Percentiles rank a stretch among this genome's conserved stretches.
phyloP scores from a whole-genome alignment of 2,797 vertebrate genomes.

The Ctenosaura bakeri region DNA sequence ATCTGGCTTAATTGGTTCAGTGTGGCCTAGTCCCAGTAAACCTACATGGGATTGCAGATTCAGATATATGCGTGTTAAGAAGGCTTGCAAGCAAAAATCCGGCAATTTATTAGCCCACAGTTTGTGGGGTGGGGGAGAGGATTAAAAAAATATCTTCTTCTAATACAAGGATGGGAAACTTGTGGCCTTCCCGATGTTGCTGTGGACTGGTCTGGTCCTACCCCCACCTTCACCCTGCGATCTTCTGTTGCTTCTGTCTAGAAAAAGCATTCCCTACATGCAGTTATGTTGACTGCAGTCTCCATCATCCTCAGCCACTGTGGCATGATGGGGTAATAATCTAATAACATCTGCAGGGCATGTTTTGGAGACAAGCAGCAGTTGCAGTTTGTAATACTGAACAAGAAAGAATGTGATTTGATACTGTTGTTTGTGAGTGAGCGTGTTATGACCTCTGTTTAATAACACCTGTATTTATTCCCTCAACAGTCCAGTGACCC shows the following conservation, averaged over 20 bases:
- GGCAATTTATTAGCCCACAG: neutral
- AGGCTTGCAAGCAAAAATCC: neutral
- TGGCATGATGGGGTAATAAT: neutral
- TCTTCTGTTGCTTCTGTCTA: neutral
- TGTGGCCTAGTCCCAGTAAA: neutral
- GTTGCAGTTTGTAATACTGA: too few relatives aligned
- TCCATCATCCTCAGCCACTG: neutral
- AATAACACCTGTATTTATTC: neutral
- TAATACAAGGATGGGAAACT: too few relatives aligned
- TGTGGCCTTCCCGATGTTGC: too few relatives aligned
- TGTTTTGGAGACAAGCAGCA: too few relatives aligned
- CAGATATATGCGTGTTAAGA: neutral
- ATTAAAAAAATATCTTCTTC: too few relatives aligned
- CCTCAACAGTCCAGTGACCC: conserved; percentile 83
- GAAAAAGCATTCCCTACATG: neutral
- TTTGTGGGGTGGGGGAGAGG: too few relatives aligned
- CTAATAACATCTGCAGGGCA: neutral
- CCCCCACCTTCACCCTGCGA: neutral
- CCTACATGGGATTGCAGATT: neutral
- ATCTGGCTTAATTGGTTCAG: neutral
- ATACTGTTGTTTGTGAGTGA: neutral
- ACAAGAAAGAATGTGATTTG: too few relatives aligned
- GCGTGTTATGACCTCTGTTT: neutral
- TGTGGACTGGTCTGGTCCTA: too few relatives aligned
- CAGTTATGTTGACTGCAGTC: neutral